Conservation (phyloP, 2,113 vertebrate genomes). For the Sinosuthora webbiana region DNA sequence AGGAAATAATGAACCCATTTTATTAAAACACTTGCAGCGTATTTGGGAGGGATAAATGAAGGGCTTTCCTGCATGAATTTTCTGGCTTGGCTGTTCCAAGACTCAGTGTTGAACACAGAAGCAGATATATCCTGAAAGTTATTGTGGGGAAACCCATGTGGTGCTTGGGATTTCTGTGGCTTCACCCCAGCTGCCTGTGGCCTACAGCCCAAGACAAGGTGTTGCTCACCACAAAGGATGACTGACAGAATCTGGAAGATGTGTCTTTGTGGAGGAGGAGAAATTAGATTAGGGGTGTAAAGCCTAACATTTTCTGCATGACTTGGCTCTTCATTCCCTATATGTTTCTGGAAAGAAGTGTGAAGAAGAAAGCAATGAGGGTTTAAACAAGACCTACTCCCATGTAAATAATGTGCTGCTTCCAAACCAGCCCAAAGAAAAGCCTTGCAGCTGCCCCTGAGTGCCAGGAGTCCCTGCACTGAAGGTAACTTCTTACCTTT, state of each 20-base stretch:
- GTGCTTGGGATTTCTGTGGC: not conserved
- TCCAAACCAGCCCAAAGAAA: not conserved
- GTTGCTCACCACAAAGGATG: not conserved
- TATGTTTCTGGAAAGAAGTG: not conserved
- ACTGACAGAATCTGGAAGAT: not conserved
- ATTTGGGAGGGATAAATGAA: conserved; percentile 19
- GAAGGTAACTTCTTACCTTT: not conserved
- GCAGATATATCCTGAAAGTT: not conserved
- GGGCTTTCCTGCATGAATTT: not conserved
- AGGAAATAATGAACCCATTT: not conserved
- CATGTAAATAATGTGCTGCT: not conserved
- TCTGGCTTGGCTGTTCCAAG: not conserved
- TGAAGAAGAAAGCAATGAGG: not conserved
- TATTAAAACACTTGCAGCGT: not conserved
- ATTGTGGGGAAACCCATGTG: not conserved
- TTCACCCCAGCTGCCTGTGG: not conserved
- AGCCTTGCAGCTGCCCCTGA: not conserved
- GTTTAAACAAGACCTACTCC: not conserved
- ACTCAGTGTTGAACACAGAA: not conserved
- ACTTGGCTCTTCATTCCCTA: not conserved
- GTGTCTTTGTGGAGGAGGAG: not conserved
- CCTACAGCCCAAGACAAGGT: not conserved
- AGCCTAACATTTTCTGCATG: not conserved
- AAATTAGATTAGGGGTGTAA: not conserved
- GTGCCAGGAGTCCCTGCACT: not conserved